Evolutionary conservation across 2,113 vertebrate species (phyloP).

Genomic region (Coptodon bakossiorum): DNA sequence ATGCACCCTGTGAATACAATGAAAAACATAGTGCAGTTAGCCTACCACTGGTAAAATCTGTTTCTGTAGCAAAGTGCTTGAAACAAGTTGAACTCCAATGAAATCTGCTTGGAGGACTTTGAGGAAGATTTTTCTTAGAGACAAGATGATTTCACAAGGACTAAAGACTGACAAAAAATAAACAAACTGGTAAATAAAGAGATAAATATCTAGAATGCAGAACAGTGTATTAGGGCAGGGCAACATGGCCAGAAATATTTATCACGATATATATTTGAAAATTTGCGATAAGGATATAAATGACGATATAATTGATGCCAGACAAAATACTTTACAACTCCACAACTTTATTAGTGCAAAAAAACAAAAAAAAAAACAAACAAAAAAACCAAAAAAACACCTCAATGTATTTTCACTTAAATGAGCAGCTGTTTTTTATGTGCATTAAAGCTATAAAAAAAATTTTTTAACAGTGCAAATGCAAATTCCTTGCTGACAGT

Average conservation of each 20-base stretch:
- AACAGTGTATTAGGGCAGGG: neutral
- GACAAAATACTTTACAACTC: neutral
- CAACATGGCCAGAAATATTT: neutral
- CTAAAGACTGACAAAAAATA: neutral
- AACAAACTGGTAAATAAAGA: neutral
- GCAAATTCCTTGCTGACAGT: neutral
- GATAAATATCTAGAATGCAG: neutral
- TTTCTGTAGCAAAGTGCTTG: too few relatives aligned
- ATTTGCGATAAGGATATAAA: neutral
- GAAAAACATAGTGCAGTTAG: neutral
- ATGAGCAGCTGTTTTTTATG: neutral
- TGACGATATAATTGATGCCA: neutral
- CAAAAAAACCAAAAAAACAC: too few relatives aligned
- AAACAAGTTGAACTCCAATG: neutral
- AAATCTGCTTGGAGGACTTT: neutral
- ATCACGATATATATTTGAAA: rapidly evolving
- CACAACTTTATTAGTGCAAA: neutral
- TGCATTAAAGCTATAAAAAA: neutral
- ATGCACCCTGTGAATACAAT: neutral
- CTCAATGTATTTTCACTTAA: neutral
- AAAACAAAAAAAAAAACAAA: rapidly evolving
- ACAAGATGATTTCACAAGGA: neutral
- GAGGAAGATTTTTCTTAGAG: neutral
- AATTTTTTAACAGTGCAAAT: neutral
- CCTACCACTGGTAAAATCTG: too few relatives aligned